A percentile compares a stretch with the other conserved stretches of the same genome.
Conservation (phyloP, 2,113 vertebrate genomes). For the Tretioscincus oriximinensis region DNA sequence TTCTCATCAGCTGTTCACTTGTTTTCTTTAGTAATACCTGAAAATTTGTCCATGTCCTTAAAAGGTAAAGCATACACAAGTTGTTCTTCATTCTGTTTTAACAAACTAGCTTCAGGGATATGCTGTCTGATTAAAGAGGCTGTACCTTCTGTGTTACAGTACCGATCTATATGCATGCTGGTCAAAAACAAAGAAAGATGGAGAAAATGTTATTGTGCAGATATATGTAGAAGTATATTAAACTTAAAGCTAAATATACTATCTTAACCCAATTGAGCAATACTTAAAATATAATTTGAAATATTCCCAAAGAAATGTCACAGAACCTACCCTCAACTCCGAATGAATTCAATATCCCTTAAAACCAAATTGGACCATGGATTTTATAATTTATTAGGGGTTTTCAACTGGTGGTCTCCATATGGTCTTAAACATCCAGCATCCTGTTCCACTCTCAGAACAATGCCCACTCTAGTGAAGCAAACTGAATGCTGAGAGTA, state of each 20-base stretch:
- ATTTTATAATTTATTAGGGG: not conserved
- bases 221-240: not conserved
- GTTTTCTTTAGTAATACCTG: conserved; percentile 73
- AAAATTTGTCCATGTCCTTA: conserved; percentile 88
- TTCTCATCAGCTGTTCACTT: too few relatives aligned
- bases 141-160: conserved; percentile 78
- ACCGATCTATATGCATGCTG: conserved; percentile 88
- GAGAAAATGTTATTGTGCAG: fast-evolving
- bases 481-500: too few relatives aligned
- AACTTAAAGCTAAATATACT: not conserved
- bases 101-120: conserved; percentile 81
- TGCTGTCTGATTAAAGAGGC: conserved; percentile 82
- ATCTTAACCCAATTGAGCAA: not conserved
- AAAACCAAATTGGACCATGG: fast-evolving
- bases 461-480: too few relatives aligned
- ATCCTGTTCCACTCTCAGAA: too few relatives aligned
- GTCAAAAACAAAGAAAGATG: not conserved
- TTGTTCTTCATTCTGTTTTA: conserved; percentile 84
- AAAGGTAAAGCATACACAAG: conserved; percentile 90
- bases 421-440: too few relatives aligned
- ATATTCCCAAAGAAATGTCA: not conserved
- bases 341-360: not conserved
- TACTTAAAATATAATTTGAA: fast-evolving
- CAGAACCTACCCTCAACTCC: not conserved
- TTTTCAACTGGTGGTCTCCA: too few relatives aligned